Conservation (phyloP, 2,888 invertebrate species). For the Stenichneumon culpator region DNA sequence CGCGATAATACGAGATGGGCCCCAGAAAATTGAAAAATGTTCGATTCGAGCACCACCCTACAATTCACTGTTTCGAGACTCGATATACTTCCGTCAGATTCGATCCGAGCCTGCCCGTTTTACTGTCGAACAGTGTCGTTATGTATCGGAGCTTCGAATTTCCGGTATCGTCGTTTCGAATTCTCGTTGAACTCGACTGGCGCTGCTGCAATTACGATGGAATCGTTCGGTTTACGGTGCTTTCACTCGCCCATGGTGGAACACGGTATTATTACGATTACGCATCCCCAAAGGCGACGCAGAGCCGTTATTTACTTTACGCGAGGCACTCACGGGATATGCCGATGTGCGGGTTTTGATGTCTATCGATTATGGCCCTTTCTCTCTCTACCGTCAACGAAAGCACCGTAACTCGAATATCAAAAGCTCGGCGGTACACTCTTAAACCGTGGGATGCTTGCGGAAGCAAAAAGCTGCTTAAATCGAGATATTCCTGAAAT, state of each 20-base stretch:
- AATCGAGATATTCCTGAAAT: not conserved
- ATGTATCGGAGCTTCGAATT: slow-evolving; percentile 16
- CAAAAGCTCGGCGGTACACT: not conserved
- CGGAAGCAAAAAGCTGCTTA: not conserved
- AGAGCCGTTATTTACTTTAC: slow-evolving; percentile 21
- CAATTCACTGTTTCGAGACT: not conserved
- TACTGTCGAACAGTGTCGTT: not conserved
- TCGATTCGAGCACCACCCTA: too few relatives aligned
- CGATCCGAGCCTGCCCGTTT: not conserved
- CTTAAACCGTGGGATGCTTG: not conserved
- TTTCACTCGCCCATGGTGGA: not conserved
- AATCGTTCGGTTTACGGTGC: slow-evolving; percentile 1
- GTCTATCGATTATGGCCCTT: slow-evolving; percentile 3
- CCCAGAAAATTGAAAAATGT: too few relatives aligned
- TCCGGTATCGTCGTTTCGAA: slow-evolving; percentile 1
- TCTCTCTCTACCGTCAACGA: not conserved
- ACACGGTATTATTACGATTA: slow-evolving; percentile 15
- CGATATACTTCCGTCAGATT: not conserved
- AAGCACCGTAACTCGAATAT: not conserved
- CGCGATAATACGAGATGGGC: too few relatives aligned
- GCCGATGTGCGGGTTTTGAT: not conserved
- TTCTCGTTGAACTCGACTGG: not conserved
- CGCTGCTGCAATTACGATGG: not conserved
- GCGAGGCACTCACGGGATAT: not conserved
- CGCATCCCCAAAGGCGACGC: not conserved